Evolutionary conservation across 2,797 vertebrate species (phyloP), one percentile per base, ranked within the genome.

Genomic region (Schizopygopsis malacanthus): DNA sequence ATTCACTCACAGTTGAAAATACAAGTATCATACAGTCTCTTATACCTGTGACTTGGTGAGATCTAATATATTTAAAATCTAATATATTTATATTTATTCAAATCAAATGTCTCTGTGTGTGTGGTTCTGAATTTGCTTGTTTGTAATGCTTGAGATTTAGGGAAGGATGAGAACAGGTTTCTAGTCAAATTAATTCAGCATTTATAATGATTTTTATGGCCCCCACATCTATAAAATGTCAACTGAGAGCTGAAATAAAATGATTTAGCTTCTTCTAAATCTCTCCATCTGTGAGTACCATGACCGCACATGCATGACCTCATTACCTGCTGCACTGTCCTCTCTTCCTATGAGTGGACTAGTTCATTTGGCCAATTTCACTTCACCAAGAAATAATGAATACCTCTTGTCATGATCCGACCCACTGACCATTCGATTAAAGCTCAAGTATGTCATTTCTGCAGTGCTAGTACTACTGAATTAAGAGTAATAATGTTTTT

Each of bases 331-430:
- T 47, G 75, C 63, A 33, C 65, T 79, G 28, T 84, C 22, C 63
- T 54, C 16, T 61, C 18, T 28, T 82, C 13, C 47, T 33, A 9
- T 65, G 71, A 76, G 56, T 56, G 12, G 71, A 83, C 63, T 43
- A n/a, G 63, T 45, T 84, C 11, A 79, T 71, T 59, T 79, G 63
- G 47, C 18, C 16, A 28, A 56, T 63, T 71, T 20, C 82, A 50
- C n/a, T 47, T 39, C 28, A 84, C n/a, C 25, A 37, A 18, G 25
- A 85, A 69, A 45, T 79, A 85, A 85, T 85, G 41, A 72, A 79
- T 33, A 16, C 37, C 47, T 16, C 20, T 59, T 71, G 18, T 78
- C 9, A 50, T 63, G 12, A 7, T 50, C 81, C 5, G 37, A 69
- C 61, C 63, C 45, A 25, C 65, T 39, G 71, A 52, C 82, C 2